Conservation (phyloP, 2,797 vertebrate species). For the Anguilla marmorata region DNA sequence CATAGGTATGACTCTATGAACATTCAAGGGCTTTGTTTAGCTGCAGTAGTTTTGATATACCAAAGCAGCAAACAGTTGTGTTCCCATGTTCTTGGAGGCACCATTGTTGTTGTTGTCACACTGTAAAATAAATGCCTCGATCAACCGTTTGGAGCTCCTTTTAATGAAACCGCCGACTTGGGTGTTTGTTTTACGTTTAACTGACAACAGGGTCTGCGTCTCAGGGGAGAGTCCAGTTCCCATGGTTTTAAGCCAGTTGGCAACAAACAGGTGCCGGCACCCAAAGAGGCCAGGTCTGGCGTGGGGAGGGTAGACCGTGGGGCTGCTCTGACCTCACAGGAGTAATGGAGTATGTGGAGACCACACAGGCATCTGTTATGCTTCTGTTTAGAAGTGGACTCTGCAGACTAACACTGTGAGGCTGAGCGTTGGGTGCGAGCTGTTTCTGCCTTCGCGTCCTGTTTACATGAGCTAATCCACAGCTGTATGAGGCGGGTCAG, state of each 20-base stretch:
- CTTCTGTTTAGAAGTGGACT: background rate
- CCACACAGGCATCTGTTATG: slow-evolving; percentile 10
- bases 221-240: slow-evolving; percentile 60
- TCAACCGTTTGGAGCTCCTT: background rate
- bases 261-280: slow-evolving; percentile 28
- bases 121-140: background rate
- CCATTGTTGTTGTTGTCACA: background rate
- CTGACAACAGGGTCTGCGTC: slow-evolving; percentile 48
- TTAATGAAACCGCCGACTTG: background rate
- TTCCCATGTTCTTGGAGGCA: background rate
- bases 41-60: background rate
- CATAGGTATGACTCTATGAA: background rate
- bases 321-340: background rate
- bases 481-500: background rate
- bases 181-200: slow-evolving; percentile 45
- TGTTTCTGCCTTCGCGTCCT: background rate
- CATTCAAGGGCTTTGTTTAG: background rate
- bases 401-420: background rate
- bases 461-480: background rate
- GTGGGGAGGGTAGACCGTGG: background rate
- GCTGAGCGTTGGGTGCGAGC: background rate
- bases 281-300: background rate
- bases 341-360: background rate
- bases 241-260: slow-evolving; percentile 65
- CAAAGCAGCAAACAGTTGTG: background rate